Evolutionary conservation across 2,113 vertebrate genomes (phyloP), one percentile per base, ranked within the genome.

Genomic region (Caretta caretta): DNA sequence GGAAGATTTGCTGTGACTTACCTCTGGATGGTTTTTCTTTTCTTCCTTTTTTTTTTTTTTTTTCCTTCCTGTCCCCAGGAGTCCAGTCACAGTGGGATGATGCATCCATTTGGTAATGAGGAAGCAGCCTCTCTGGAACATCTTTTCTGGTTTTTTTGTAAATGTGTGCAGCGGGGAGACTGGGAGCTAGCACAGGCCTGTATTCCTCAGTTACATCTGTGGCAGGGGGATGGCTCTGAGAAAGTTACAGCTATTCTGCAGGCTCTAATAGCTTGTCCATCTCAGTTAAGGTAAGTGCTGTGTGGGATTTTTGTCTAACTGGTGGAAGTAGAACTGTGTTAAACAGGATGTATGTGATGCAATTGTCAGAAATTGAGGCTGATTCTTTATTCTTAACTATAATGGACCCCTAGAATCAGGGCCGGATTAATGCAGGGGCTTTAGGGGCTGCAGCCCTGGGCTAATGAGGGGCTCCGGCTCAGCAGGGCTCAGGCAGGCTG

Each of bases 141-240:
- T 90, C 98, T 99, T 51, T 99, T 99, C 20, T 95, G 54, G 13
- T 99, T 99, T 95, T 99, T 99, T 97, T 98, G 98, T 29, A 98
- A 98, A 89, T 99, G 99, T 83, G 93, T 99, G 24, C 98, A 87
- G 93, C 98, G 96, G 5, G 99, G 98, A 17, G 98, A 99, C 94
- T 99, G 99, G 99, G 99, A 99, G 97, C 97, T 99, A 75, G 99
- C 99, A 0, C 98, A 97, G 62, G 99, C 99, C 42, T 99, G 99
- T 35, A 97, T 99, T 27, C 98, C 98, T 35, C 99, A 99, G 94
- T 98, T 99, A 92, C 97, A 98, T 35, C 95, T 94, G 53, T 97
- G 98, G 69, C 93, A 92, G 0, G 98, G 97, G 19, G 98, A 96
- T 31, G 97, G 98, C 31, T 96, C 98, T 1, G 95, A 96, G 82